Evolutionary conservation across 2,888 invertebrate species (phyloP), one percentile per base, ranked within the genome.

Genomic region (Phengaris alcon): DNA sequence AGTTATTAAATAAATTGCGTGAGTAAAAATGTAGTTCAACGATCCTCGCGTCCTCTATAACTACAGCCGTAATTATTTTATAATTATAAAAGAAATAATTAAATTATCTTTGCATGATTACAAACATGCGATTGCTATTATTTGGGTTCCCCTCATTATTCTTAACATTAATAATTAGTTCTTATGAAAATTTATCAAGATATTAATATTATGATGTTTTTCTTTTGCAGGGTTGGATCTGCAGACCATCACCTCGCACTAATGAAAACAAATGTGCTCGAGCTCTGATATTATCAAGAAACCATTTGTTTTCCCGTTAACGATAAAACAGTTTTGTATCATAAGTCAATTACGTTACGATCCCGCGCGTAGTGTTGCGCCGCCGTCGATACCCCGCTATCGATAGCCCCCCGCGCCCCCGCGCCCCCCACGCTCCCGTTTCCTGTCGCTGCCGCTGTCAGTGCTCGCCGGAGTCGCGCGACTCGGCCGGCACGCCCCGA

Each of bases 381-480:
- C 83, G 86, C 84, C 82, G 87, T 86, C 86, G 88, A 85, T 35
- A 35, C 64, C 83, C 85, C 84, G 82, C 84, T 85, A 76, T 68
- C 74, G 86, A 85, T 84, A 84, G 84, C 86, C 64, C 64, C 35
- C 64, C 64, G 35, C 35, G 6, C 35, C 15, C 89, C 89, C 88
- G 87, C 85, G 82, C 84, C 86, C 88, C 88, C 87, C 88, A 90
- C 86, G 90, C 87, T 87, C 83, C 83, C 75, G 82, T 89, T 87
- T 83, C 86, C 89, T 86, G 87, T 90, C 89, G 89, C 89, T 86
- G 88, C 87, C 81, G 85, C 83, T 85, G 88, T 88, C 89, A 86
- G 93, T 94, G 93, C 94, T 93, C 84, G 93, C 93, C 93, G 85
- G 94, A 93, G 93, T 93, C 93, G 84, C 85, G 90, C 87, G 93